phyloP scores from a whole-genome alignment of 2,797 vertebrate genomes.

The Perodicticus potto region DNA sequence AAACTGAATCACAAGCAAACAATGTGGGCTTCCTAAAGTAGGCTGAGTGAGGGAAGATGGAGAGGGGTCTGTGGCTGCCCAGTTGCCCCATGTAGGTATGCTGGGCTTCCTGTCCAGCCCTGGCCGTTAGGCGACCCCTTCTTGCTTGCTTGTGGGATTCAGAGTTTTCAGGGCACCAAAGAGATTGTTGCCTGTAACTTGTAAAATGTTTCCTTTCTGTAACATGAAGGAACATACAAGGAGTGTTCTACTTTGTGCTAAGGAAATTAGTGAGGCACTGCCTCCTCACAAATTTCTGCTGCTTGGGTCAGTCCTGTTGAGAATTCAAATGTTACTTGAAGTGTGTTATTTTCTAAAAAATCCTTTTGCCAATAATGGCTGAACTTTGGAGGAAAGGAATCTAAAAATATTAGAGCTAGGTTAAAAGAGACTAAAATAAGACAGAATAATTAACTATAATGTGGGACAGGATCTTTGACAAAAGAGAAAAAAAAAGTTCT shows the following conservation, averaged over 20 bases:
- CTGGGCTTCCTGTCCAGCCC: background rate
- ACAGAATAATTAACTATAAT: background rate
- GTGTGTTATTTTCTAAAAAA: conserved; percentile 10
- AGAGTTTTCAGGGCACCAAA: background rate
- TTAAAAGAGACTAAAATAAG: background rate
- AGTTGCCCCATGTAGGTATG: background rate
- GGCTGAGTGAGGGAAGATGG: background rate
- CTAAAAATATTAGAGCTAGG: background rate
- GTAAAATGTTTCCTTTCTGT: background rate
- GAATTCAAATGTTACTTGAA: background rate
- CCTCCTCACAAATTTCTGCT: background rate
- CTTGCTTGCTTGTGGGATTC: background rate
- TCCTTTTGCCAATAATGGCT: background rate
- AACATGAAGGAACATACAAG: background rate
- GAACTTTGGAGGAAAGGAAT: conserved; percentile 1
- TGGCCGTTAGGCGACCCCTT: background rate
- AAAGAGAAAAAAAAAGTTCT: background rate
- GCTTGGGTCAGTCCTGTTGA: background rate
- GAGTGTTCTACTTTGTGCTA: background rate
- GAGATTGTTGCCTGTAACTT: background rate
- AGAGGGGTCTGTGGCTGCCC: background rate
- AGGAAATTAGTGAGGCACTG: background rate
- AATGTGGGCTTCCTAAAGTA: background rate
- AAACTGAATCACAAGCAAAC: background rate
- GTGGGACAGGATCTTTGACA: background rate